These are phyloP conservation scores for Automeris io DNA, from an alignment of 2,888 invertebrate species.

Conservation along the genomic window DNA sequence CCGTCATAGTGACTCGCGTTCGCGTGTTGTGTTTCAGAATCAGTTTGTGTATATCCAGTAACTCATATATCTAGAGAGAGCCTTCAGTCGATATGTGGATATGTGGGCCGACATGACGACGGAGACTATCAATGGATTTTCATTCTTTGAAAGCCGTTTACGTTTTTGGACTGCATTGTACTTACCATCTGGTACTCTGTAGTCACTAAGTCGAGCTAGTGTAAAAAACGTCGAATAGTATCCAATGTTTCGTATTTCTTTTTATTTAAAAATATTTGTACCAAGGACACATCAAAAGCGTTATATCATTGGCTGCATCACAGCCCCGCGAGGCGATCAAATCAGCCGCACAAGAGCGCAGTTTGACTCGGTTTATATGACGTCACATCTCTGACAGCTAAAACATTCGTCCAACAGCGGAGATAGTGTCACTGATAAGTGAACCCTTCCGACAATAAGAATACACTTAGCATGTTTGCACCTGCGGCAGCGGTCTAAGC, in stretches of 20 bases:
- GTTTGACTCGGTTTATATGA: slow-evolving; percentile 61
- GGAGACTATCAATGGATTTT: too few relatives aligned
- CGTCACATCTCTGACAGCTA: slow-evolving; percentile 74
- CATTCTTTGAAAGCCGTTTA: too few relatives aligned
- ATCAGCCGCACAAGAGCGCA: slow-evolving; percentile 38
- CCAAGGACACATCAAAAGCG: slow-evolving; percentile 20
- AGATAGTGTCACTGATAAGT: slow-evolving; percentile 77
- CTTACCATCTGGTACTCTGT: too few relatives aligned
- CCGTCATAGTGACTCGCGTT: too few relatives aligned
- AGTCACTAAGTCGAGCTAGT: too few relatives aligned
- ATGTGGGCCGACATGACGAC: too few relatives aligned
- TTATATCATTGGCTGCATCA: slow-evolving; percentile 53
- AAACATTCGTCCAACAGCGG: slow-evolving; percentile 72
- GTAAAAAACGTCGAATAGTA: too few relatives aligned
- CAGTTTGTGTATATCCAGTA: too few relatives aligned
- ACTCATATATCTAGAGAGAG: too few relatives aligned
- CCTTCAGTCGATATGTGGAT: too few relatives aligned
- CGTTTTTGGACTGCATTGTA: too few relatives aligned
- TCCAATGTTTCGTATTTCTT: not conserved
- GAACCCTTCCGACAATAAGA: slow-evolving; percentile 75
- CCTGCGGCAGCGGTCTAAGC: slow-evolving; percentile 61
- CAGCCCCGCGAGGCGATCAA: slow-evolving; percentile 27
- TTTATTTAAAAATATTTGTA: not conserved
- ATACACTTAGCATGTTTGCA: slow-evolving; percentile 77
- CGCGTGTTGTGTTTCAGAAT: too few relatives aligned